Evolutionary conservation across 2,888 invertebrate genomes (phyloP).

Genomic region (Meteorus colon): DNA sequence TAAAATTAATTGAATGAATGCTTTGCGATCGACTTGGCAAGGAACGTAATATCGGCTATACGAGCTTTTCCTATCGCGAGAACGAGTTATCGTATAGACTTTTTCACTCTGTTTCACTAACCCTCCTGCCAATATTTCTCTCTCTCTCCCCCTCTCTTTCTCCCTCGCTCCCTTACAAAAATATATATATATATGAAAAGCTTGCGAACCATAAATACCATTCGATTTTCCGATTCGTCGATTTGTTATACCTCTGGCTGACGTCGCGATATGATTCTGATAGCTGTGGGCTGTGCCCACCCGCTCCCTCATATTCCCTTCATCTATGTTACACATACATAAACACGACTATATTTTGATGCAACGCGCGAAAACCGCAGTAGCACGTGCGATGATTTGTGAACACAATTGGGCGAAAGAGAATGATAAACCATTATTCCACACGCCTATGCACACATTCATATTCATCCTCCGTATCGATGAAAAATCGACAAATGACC

Average conservation of each 20-base stretch:
- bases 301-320: slow-evolving; percentile 22
- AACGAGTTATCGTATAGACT: neutral
- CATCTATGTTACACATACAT: slow-evolving; percentile 9
- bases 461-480: neutral
- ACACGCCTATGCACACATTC: slow-evolving; percentile 37
- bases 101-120: slow-evolving; percentile 18
- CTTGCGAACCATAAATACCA: slow-evolving; percentile 61
- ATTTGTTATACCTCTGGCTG: slow-evolving; percentile 62
- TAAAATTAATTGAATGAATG: slow-evolving; percentile 30
- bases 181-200: slow-evolving; percentile 28
- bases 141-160: neutral
- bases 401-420: slow-evolving; percentile 55
- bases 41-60: slow-evolving; percentile 14
- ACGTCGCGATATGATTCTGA: slow-evolving; percentile 63
- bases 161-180: neutral
- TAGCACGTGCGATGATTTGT: slow-evolving; percentile 68
- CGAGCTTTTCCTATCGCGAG: slow-evolving; percentile 1
- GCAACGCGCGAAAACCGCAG: slow-evolving; percentile 61
- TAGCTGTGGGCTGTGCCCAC: slow-evolving; percentile 37
- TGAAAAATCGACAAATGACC: neutral
- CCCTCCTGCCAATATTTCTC: neutral
- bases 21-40: slow-evolving; percentile 26
- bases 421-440: slow-evolving; percentile 37
- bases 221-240: slow-evolving; percentile 62
- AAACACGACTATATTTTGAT: slow-evolving; percentile 2